Evolutionary conservation across 2,888 invertebrate species (phyloP).

Genomic region (Andrena marginata): DNA sequence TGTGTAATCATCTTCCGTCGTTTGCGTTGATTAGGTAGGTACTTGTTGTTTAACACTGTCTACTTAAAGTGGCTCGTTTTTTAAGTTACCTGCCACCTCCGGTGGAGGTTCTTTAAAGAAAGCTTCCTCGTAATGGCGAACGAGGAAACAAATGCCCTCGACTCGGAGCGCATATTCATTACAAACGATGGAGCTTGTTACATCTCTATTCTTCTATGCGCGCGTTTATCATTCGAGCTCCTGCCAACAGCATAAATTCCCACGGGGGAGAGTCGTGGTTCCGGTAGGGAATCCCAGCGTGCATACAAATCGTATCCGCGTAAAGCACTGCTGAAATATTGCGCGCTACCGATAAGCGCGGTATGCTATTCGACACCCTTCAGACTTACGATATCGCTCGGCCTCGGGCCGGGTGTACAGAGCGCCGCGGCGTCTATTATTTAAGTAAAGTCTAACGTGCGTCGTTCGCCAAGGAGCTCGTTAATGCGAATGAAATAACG

Average conservation of each 20-base stretch:
- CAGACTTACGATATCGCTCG: background rate
- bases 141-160: background rate
- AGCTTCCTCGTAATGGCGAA: too few relatives aligned
- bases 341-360: slow-evolving; percentile 18
- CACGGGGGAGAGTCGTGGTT: slow-evolving; percentile 14
- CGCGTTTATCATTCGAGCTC: slow-evolving; percentile 15
- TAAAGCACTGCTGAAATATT: slow-evolving; percentile 19
- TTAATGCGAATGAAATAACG: slow-evolving; percentile 15
- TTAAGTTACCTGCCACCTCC: too few relatives aligned
- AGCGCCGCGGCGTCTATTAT: background rate
- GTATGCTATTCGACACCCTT: background rate
- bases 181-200: background rate
- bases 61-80: too few relatives aligned
- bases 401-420: background rate
- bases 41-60: too few relatives aligned
- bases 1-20: too few relatives aligned
- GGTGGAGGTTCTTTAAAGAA: too few relatives aligned
- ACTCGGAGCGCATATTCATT: background rate
- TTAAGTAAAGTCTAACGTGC: background rate
- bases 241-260: slow-evolving; percentile 13
- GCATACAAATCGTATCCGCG: slow-evolving; percentile 28
- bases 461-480: background rate
- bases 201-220: background rate
- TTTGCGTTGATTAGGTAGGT: too few relatives aligned
- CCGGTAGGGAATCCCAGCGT: slow-evolving; percentile 30